Percentiles rank a stretch among this genome's conserved stretches.
phyloP scores from a whole-genome alignment of 2,797 vertebrate species.

The Hippopotamyrus pictus region DNA sequence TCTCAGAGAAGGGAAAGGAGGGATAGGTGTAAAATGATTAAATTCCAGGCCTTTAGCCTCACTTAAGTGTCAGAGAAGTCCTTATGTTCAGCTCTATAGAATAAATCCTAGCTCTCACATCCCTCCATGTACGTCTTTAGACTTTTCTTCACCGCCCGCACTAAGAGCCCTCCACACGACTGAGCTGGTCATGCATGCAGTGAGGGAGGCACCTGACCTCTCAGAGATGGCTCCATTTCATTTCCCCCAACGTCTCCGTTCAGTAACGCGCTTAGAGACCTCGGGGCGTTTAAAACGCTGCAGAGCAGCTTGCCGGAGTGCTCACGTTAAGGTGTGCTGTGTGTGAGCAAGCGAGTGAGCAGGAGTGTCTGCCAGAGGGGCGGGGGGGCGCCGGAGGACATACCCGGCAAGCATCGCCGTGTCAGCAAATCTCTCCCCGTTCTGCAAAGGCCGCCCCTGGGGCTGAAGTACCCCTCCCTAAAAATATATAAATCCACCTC shows the following conservation, averaged over 20 bases:
- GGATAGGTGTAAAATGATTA: not conserved
- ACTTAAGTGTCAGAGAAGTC: not conserved
- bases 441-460: not conserved
- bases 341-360: not conserved
- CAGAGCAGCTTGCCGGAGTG: not conserved
- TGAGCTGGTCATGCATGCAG: not conserved
- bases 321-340: not conserved
- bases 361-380: not conserved
- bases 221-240: not conserved
- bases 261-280: not conserved
- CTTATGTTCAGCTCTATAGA: not conserved
- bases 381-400: not conserved
- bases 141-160: not conserved
- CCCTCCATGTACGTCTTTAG: not conserved
- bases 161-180: not conserved
- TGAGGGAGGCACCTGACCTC: not conserved
- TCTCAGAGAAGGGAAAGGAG: not conserved
- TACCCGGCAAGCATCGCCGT: not conserved
- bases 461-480: conserved; percentile 8
- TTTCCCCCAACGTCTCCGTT: not conserved
- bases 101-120: not conserved
- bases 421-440: conserved; percentile 31
- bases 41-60: not conserved
- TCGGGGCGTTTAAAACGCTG: not conserved
- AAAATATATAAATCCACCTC: not conserved